phyloP scores from a whole-genome alignment of 2,113 vertebrate species.

The Probosciger aterrimus region DNA sequence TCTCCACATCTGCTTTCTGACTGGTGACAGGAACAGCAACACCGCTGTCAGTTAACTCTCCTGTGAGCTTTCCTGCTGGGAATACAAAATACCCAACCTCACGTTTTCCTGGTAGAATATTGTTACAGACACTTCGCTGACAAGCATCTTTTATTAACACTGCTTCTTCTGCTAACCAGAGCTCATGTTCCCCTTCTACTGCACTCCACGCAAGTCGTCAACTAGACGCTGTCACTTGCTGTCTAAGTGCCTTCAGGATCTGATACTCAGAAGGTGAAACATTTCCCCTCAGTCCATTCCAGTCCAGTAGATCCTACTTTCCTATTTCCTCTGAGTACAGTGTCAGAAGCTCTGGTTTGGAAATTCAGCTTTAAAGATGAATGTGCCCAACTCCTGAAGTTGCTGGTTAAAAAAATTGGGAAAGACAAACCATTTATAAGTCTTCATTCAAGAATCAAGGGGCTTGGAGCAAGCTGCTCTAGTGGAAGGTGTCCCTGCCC shows the following conservation, averaged over 20 bases:
- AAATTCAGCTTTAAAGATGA: background rate
- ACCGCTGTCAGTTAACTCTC: fast-evolving
- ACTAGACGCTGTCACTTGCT: background rate
- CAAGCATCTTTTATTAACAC: background rate
- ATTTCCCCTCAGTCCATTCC: background rate
- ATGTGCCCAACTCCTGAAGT: background rate
- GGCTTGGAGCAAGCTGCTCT: background rate
- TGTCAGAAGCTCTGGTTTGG: background rate
- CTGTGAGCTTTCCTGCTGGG: background rate
- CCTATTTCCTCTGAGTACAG: background rate
- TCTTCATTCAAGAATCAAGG: background rate
- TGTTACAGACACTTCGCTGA: background rate
- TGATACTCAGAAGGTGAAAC: background rate
- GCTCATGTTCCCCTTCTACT: background rate
- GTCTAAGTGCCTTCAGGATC: background rate
- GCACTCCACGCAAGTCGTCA: background rate
- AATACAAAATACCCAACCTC: background rate
- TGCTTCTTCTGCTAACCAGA: background rate
- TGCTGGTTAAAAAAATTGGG: background rate
- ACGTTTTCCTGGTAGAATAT: background rate
- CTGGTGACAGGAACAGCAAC: background rate
- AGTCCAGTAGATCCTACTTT: background rate
- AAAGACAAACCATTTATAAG: background rate
- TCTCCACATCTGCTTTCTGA: background rate
- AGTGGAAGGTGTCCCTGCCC: background rate